A percentile compares a stretch with the other conserved stretches of the same genome.
Evolutionary conservation across 2,797 vertebrate species (phyloP).

Genomic region (Phoxinus dragarum): DNA sequence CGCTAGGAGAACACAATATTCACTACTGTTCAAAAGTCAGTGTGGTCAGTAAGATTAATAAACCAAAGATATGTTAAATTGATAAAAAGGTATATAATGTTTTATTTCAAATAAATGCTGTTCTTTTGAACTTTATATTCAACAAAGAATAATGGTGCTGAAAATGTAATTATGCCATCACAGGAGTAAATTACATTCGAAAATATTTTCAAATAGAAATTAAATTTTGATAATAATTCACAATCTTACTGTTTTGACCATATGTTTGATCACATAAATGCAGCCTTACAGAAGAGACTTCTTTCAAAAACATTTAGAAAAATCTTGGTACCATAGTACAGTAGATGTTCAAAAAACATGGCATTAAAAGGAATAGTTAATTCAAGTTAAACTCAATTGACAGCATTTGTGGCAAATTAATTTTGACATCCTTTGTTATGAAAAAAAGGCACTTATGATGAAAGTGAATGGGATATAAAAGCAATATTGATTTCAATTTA

Average conservation of each 20-base stretch:
- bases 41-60: background rate
- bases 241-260: no score
- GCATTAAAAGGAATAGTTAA: background rate
- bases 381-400: background rate
- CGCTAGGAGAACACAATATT: background rate
- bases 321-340: background rate
- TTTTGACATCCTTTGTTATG: background rate
- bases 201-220: background rate
- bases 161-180: background rate
- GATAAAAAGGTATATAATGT: background rate
- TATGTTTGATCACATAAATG: background rate
- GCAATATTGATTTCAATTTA: no score
- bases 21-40: background rate
- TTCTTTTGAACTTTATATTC: background rate
- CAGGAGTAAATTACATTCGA: background rate
- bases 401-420: background rate
- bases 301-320: background rate
- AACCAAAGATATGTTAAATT: background rate
- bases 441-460: background rate
- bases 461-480: constrained; percentile 18
- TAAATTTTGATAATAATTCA: no score
- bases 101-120: background rate
- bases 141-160: background rate
- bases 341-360: background rate
- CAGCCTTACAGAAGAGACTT: background rate